Evolutionary conservation across 2,797 vertebrate species (phyloP), one percentile per base, ranked within the genome.

Genomic region (Semotilus atromaculatus): DNA sequence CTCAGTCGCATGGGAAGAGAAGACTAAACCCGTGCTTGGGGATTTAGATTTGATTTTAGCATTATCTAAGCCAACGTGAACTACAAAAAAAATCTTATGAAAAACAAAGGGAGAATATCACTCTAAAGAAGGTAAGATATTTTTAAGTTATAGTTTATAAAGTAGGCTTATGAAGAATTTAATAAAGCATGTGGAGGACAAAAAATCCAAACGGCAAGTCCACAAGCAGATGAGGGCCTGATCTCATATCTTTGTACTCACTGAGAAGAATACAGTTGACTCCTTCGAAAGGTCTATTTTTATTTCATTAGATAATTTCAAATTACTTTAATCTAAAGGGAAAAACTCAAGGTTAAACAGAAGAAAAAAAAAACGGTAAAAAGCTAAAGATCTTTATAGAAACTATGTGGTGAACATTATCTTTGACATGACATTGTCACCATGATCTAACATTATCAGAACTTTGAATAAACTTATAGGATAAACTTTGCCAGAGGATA

Each of bases 101-200:
- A 40, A 88, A 70, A 64, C 67, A 60, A 71, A 80, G 86, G 81
- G 86, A 90, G 80, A 13, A 51, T 58, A 81, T 40, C 68, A 62
- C 75, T 66, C 34, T 29, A 14, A 90, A 90, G 29, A 40, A 89
- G 93, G 94, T 94, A 93, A 91, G 92, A 81, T 1, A 1, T 48
- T 82, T n/a, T 83, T 23, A 34, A 38, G 5, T 34, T 2, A 55
- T 80, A 5, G 19, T 34, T 45, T 14, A 9, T 48, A 21, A 21
- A 78, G n/a, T 23, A 36, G 36, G 36, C 36, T 1, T 36, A n/a
- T 64, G 1, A 14, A 31, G 1, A 26, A 79, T 36, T 48, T 36
- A 19, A 55, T 43, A 23, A 5, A 48, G 13, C 19, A 29, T 38
- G 18, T 29, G 31, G 43, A 13, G 31, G 6, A n/a, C 8, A 31